Evolutionary conservation across 2,113 vertebrate genomes (phyloP).

Genomic region (Crotalus helleri): DNA sequence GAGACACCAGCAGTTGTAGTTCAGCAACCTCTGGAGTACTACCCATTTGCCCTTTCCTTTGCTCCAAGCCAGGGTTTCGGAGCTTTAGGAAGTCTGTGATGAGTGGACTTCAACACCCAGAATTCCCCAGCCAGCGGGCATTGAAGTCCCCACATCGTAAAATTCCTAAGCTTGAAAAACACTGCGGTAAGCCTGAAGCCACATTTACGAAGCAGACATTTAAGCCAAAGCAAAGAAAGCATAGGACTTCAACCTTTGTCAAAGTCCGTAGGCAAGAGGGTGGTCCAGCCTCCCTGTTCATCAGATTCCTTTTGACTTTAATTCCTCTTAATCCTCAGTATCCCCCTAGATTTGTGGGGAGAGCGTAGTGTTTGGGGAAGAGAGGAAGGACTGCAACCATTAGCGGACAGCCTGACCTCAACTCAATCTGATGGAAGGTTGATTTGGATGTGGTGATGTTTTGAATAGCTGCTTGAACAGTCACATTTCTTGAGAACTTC

Average conservation of each 20-base stretch:
- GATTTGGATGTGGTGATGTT: background rate
- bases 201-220: background rate
- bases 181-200: background rate
- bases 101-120: background rate
- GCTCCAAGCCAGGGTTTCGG: background rate
- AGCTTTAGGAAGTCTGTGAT: background rate
- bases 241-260: background rate
- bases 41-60: background rate
- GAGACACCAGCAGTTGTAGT: background rate
- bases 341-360: background rate
- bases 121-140: background rate
- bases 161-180: background rate
- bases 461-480: background rate
- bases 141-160: background rate
- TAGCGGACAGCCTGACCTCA: background rate
- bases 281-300: background rate
- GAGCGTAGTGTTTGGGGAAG: background rate
- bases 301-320: background rate
- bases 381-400: background rate
- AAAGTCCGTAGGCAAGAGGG: background rate
- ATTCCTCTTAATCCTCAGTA: background rate
- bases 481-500: background rate
- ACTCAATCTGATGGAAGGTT: background rate
- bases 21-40: background rate
- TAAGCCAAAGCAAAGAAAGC: background rate